Base-by-base conservation (phyloP, 1,140 invertebrate genomes). In the Aphelinus certus region DNA sequence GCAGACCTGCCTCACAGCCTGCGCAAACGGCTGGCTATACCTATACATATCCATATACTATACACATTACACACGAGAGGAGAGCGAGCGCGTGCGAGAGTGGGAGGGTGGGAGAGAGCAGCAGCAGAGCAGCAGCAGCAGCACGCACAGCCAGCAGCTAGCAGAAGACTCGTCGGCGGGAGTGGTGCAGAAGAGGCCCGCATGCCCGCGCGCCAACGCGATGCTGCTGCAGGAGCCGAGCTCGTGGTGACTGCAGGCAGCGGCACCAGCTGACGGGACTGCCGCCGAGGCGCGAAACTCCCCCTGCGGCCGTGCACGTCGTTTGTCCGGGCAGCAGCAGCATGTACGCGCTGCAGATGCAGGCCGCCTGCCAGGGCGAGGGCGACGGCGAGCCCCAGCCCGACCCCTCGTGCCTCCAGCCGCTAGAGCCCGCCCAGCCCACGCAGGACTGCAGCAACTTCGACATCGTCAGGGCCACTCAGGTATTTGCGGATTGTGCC, bases 401-500 rank as follows among this genome's bases (percentile, higher is more conserved):
- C 48, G 81, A 86, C 48, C 55, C 43, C 26, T 10, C 58, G 9
- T 9, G 6, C 7, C 42, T 4, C 4, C 75, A 65, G 68, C 78
- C 81, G 7, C 83, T 83, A 67, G 77, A 85, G 61, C 58, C 86
- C 49, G 75, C 81, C 43, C 81, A 82, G 49, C 76, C 83, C 49
- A 77, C 80, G 7, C 92, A 92, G 70, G 95, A 96, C 82, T 94
- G 92, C 81, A 94, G 92, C 81, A 92, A 92, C 68, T 97, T 95
- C 87, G 96, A 98, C 83, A 97, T 98, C 79, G 94, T 98, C 45
- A 95, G 96, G 89, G 97, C 97, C 3, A 97, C 96, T 45, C 95
- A 96, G 89, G 92, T 92, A 88, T 26, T 83, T 55, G 26, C 26
- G 26, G 26, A 26, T 26, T 26, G 26, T 26, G 26, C 26, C 26